These are phyloP conservation scores for Tiaroga cobitis DNA, from an alignment of 2,797 vertebrate genomes.

Conservation along the genomic window DNA sequence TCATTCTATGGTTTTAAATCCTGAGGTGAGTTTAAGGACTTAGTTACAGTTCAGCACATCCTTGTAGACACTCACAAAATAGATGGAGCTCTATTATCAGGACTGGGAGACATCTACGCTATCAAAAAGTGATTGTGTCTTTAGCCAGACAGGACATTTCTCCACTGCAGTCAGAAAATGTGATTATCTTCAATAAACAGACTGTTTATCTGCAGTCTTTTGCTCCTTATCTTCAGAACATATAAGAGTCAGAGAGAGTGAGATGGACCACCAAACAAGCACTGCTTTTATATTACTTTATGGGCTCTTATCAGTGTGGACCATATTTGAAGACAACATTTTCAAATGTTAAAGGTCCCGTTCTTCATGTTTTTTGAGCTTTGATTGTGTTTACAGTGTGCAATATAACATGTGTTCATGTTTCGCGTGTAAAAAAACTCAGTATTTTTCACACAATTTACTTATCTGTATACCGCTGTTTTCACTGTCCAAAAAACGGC, in stretches of 20 bases:
- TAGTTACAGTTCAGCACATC: slow-evolving; percentile 25
- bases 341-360: neutral
- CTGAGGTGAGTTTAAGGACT: slow-evolving; percentile 33
- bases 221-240: slow-evolving; percentile 34
- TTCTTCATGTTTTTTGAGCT: too few species aligned
- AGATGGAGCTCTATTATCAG: slow-evolving; percentile 46
- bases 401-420: too few species aligned
- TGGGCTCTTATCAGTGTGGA: slow-evolving; percentile 45
- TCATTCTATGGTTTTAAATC: slow-evolving; percentile 57
- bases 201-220: slow-evolving; percentile 34
- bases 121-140: slow-evolving; percentile 52
- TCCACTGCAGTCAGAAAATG: slow-evolving; percentile 28
- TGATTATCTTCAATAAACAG: slow-evolving; percentile 51
- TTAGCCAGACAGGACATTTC: slow-evolving; percentile 49
- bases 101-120: slow-evolving; percentile 30
- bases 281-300: slow-evolving; percentile 26
- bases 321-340: slow-evolving; percentile 37
- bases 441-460: too few species aligned
- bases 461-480: too few species aligned
- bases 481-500: too few species aligned
- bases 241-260: slow-evolving; percentile 27
- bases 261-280: slow-evolving; percentile 22
- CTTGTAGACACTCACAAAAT: slow-evolving; percentile 51
- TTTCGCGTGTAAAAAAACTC: too few species aligned
- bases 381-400: too few species aligned